Evolutionary conservation across 2,888 invertebrate species (phyloP), one percentile per base, ranked within the genome.

Genomic region (Apantesis nais): DNA sequence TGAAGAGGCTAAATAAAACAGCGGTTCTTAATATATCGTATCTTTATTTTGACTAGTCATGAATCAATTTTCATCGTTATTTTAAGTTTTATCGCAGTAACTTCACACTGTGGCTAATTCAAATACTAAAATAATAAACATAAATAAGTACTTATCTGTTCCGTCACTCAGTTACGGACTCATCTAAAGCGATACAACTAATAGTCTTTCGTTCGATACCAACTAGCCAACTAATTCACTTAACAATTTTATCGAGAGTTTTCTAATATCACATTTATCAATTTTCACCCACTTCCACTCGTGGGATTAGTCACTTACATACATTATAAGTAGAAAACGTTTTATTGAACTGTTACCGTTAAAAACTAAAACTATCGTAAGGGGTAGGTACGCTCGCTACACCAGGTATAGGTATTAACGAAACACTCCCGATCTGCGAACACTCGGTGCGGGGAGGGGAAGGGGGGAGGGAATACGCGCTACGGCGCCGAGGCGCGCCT

Each of bases 41-140:
- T 79, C 79, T 86, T 85, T 88, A 90, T 89, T 91, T 89, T 92
- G 92, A 92, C 92, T 92, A 92, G 92, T 89, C 83, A 88, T 89
- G 84, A 89, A 92, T 90, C 77, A 89, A 89, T 87, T 88, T 85
- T 82, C 80, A 85, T 83, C 7, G 41, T 76, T 72, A 78, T 74
- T 72, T 63, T 44, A 71, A 76, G 71, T 73, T 72, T 77, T 73
- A 68, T 66, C 72, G 74, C 71, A 76, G 67, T 77, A 73, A 75
- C 72, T 71, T 75, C 71, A 80, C 66, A 65, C 63, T 44, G 74
- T 72, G 72, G 77, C 71, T 72, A 60, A 68, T 74, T 71, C 74
- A 74, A 78, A 65, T 79, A 74, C 74, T 74, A 74, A 76, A 62
- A 79, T 70, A 73, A 9, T 70, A 70, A 77, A 72, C 41, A 80